Conservation (phyloP, 2,888 invertebrate species). For the Tinea pellionella region DNA sequence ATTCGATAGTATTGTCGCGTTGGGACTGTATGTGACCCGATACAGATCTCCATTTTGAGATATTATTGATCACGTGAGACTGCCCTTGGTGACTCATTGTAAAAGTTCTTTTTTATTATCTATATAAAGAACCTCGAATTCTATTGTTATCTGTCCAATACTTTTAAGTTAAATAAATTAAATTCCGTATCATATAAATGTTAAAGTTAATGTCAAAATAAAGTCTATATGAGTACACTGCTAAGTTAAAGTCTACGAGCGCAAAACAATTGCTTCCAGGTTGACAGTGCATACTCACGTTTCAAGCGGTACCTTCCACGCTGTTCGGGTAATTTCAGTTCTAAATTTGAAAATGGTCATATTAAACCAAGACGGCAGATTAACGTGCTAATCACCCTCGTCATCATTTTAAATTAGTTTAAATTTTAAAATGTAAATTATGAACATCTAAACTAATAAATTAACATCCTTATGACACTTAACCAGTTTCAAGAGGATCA, state of each 20-base stretch:
- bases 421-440: neutral
- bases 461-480: conserved; percentile 7
- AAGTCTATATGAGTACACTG: too few relatives aligned
- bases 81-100: conserved; percentile 4
- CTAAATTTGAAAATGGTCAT: too few relatives aligned
- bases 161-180: neutral
- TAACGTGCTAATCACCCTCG: too few relatives aligned
- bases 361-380: too few relatives aligned
- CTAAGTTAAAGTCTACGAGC: too few relatives aligned
- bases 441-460: conserved; percentile 7
- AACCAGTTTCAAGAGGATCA: neutral
- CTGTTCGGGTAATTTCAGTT: too few relatives aligned
- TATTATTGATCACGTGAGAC: conserved; percentile 4
- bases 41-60: conserved; percentile 35
- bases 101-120: neutral
- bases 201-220: neutral
- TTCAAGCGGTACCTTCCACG: too few relatives aligned
- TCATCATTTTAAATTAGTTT: too few relatives aligned
- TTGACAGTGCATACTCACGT: too few relatives aligned
- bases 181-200: neutral
- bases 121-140: neutral
- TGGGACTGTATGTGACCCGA: conserved; percentile 33
- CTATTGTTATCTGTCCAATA: neutral
- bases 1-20: conserved; percentile 47
- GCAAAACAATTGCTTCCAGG: too few relatives aligned